Evolutionary conservation across 2,797 vertebrate genomes (phyloP), one percentile per base, ranked within the genome.

Genomic region (Centropyge bicolor): DNA sequence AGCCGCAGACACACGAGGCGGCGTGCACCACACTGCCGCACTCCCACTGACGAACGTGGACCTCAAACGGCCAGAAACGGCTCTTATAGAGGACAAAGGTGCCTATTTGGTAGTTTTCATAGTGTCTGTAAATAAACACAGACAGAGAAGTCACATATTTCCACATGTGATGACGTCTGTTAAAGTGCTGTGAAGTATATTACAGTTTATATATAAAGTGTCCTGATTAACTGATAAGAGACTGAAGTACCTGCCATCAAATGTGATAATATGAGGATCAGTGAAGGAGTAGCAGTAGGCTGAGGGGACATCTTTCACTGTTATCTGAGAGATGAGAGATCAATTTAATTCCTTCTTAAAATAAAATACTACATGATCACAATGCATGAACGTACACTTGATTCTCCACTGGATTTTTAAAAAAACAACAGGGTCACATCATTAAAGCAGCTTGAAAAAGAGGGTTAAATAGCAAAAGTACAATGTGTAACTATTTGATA

Each of bases 241-340:
- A 45, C 6, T 62, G 73, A 83, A 76, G 95, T 97, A 98, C 97
- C 96, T 97, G 93, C 96, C 97, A 92, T 98, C 97, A 93, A 97
- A 97, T 2, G 96, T 98, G 92, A 97, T 94, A 6, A 97, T 90
- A 86, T 97, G 97, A 81, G 97, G 96, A 73, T 98, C 97, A 49
- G 96, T 97, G 91, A 97, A 97, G 67, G 95, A 94, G 86, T 96
- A 98, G 91, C 96, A 98, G 83, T 96, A 96, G 4, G 96, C 96
- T 70, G 94, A 91, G 9, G 95, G 95, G 8, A 96, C 86, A 51
- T 97, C 96, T 66, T 78, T 94, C 55, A 97, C 96, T 5, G 59
- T 94, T 81, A 98, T 94, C 97, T 98, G 93, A 36, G 92, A 93
- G 92, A 93, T 65, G 0, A 93, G 2, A 67, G 0, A 65, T 40